Evolutionary conservation across 2,888 invertebrate species (phyloP).

Genomic region (Drosophila atripex): DNA sequence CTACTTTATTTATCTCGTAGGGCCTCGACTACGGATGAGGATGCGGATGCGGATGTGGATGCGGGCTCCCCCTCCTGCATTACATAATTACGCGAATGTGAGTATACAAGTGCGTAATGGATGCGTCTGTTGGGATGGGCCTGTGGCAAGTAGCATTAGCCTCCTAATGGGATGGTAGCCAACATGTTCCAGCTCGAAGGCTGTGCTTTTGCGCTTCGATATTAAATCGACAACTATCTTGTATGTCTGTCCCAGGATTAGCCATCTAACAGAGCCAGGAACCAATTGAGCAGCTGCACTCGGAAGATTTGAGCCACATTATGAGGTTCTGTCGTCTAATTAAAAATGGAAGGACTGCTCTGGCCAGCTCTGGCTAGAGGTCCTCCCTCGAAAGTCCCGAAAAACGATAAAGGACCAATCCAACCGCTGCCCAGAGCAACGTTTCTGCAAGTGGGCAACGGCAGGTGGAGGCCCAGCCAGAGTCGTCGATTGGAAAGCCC

Average conservation of each 20-base stretch:
- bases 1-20: conserved; percentile 45
- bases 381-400: not conserved
- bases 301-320: not conserved
- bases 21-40: not conserved
- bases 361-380: too few species aligned
- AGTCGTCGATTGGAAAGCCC: conserved; percentile 24
- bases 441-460: conserved; percentile 14
- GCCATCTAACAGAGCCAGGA: conserved; percentile 10
- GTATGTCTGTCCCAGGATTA: too few species aligned
- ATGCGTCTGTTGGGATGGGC: conserved; percentile 15
- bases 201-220: not conserved
- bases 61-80: conserved; percentile 36
- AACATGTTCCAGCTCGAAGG: not conserved
- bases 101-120: conserved; percentile 50
- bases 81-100: conserved; percentile 60
- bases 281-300: not conserved
- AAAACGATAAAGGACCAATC: conserved; percentile 33
- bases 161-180: not conserved
- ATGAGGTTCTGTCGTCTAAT: not conserved
- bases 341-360: not conserved
- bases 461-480: not conserved
- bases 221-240: not conserved
- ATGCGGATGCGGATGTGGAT: not conserved
- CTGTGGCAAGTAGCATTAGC: not conserved
- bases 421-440: conserved; percentile 31